Percentiles rank a stretch among this genome's conserved stretches.
Conservation (phyloP, 1,140 invertebrate genomes). For the Eupeodes corollae region DNA sequence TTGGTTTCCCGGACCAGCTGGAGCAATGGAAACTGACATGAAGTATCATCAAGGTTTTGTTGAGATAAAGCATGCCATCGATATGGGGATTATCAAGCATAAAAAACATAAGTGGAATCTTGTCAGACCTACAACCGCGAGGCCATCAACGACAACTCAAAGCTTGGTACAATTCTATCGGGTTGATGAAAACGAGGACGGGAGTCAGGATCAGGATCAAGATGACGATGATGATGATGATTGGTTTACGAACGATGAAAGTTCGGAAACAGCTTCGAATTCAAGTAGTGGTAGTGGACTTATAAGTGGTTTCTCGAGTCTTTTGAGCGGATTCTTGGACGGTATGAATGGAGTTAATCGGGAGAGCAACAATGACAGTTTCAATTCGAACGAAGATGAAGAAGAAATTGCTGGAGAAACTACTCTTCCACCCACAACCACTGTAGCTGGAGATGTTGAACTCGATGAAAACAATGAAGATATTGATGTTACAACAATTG, state of each 20-base stretch:
- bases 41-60: slow-evolving; percentile 56
- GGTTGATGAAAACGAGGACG: slow-evolving; percentile 6
- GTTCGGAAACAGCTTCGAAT: not conserved
- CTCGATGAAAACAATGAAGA: too few species aligned
- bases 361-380: too few species aligned
- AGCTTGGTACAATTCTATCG: slow-evolving; percentile 6
- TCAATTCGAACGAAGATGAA: too few species aligned
- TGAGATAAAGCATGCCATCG: slow-evolving; percentile 52
- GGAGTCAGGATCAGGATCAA: not conserved
- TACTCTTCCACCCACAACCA: too few species aligned
- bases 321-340: not conserved
- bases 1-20: slow-evolving; percentile 53
- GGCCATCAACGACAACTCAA: not conserved
- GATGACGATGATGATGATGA: slow-evolving; percentile 18
- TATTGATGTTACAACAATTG: too few species aligned
- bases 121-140: slow-evolving; percentile 3
- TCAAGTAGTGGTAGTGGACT: not conserved
- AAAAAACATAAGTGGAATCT: slow-evolving; percentile 19
- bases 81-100: slow-evolving; percentile 46
- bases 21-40: slow-evolving; percentile 49
- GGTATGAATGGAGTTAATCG: too few species aligned
- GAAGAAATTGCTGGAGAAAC: too few species aligned
- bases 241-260: slow-evolving; percentile 6
- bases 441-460: too few species aligned
- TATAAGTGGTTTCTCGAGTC: not conserved